phyloP scores from a whole-genome alignment of 2,113 vertebrate genomes.

The Chauna torquata region DNA sequence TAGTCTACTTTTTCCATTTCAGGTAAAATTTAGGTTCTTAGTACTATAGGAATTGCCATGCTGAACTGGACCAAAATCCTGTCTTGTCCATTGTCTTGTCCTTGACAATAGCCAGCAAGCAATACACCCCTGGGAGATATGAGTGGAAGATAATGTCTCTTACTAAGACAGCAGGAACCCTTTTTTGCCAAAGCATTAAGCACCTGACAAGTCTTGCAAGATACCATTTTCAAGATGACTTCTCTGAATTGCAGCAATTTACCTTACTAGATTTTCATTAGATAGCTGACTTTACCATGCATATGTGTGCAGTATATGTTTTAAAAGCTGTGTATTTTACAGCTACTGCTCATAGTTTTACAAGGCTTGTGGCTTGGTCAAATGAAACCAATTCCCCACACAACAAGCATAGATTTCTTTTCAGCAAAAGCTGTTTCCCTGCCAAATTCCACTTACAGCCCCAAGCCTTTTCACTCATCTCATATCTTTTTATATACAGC shows the following conservation, averaged over 20 bases:
- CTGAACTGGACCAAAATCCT: background rate
- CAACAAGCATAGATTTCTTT: conserved; percentile 2
- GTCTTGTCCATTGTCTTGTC: background rate
- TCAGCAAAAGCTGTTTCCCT: background rate
- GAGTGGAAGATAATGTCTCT: background rate
- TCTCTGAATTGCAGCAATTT: conserved; percentile 37
- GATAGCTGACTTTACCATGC: background rate
- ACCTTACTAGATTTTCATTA: conserved; percentile 16
- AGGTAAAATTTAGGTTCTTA: background rate
- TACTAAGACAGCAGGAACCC: background rate
- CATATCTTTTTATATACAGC: background rate
- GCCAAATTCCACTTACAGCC: conserved; percentile 14
- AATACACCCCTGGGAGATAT: background rate
- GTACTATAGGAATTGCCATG: background rate
- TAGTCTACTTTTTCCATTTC: background rate
- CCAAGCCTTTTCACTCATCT: conserved; percentile 27
- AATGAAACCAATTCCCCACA: background rate
- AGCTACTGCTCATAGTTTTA: background rate
- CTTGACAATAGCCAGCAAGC: background rate
- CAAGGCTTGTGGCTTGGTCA: background rate
- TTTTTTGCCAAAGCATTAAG: background rate
- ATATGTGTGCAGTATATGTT: background rate
- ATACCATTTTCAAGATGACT: background rate
- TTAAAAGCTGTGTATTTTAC: conserved; percentile 21
- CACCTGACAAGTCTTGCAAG: background rate